Conservation (phyloP, 2,888 invertebrate genomes). For the Drosophila infuscata region DNA sequence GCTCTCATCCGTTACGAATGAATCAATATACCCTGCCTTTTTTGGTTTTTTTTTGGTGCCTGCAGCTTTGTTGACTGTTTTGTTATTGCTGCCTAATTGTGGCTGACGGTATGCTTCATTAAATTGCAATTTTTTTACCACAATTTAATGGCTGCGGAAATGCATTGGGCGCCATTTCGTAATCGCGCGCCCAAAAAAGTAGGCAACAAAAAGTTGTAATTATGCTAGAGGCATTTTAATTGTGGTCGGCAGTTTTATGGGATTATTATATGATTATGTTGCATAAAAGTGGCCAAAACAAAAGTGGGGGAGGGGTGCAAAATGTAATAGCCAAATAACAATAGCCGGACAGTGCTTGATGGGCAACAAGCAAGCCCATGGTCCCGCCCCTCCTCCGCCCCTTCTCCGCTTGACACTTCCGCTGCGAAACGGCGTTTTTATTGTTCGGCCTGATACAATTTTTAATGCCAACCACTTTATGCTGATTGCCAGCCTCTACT, state of each 20-base stretch:
- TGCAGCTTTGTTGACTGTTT: constrained; percentile 19
- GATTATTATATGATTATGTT: constrained; percentile 76
- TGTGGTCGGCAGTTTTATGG: constrained; percentile 72
- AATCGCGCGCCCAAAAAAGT: constrained; percentile 45
- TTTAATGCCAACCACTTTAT: constrained; percentile 78
- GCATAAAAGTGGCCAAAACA: constrained; percentile 23
- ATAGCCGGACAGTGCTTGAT: constrained; percentile 19
- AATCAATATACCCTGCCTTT: constrained; percentile 13
- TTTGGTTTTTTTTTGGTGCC: constrained; percentile 5
- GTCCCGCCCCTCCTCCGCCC: constrained; percentile 6
- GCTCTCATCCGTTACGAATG: not conserved
- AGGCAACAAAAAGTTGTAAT: constrained; percentile 51
- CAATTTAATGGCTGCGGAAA: constrained; percentile 51
- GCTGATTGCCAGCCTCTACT: constrained; percentile 66
- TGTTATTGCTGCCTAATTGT: constrained; percentile 67
- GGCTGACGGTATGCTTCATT: constrained; percentile 73
- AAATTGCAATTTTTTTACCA: constrained; percentile 66
- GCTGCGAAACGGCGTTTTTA: constrained; percentile 69
- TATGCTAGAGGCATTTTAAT: constrained; percentile 67
- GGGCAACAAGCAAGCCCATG: not conserved
- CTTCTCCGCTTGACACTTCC: constrained; percentile 54
- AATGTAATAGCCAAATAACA: constrained; percentile 29
- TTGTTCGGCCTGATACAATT: constrained; percentile 75
- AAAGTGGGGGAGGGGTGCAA: not conserved
- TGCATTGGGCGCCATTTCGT: constrained; percentile 54